These are phyloP conservation scores for Pipistrellus pygmaeus DNA, from an alignment of 2,797 vertebrate genomes.

Conservation along the genomic window DNA sequence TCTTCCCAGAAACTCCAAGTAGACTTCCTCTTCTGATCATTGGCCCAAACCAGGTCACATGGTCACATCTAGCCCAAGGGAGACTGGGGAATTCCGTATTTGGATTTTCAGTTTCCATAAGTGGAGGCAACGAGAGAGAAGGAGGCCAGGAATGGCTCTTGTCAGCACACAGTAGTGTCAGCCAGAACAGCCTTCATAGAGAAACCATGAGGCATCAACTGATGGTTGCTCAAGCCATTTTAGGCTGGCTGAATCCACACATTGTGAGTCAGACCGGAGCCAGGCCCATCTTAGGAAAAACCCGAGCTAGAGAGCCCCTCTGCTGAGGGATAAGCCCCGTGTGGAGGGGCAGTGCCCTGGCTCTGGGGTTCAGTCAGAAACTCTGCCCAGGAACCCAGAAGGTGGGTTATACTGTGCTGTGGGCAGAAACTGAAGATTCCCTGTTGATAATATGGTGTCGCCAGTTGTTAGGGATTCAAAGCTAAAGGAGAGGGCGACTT, in stretches of 20 bases:
- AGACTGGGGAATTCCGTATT: neutral
- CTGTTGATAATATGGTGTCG: neutral
- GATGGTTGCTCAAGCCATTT: neutral
- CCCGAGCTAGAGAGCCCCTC: constrained; percentile 28
- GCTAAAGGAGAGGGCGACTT: neutral
- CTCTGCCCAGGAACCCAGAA: neutral
- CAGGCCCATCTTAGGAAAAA: constrained; percentile 5
- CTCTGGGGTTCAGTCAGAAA: neutral
- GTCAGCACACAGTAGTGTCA: neutral
- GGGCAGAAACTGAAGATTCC: neutral
- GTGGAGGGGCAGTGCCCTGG: neutral
- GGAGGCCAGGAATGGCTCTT: neutral
- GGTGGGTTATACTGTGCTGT: neutral
- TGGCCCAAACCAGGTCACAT: neutral
- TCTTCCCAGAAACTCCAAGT: neutral
- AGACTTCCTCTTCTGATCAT: neutral
- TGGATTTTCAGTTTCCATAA: constrained; percentile 1
- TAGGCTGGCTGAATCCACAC: neutral
- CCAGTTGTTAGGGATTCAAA: neutral
- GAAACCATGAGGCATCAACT: constrained; percentile 7
- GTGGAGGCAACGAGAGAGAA: neutral
- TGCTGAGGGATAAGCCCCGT: neutral
- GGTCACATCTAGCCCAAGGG: neutral
- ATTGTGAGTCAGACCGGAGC: neutral
- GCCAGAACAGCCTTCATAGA: constrained; percentile 15